Evolutionary conservation across 1,140 invertebrate species (phyloP).

Genomic region (Nylanderia fulva): DNA sequence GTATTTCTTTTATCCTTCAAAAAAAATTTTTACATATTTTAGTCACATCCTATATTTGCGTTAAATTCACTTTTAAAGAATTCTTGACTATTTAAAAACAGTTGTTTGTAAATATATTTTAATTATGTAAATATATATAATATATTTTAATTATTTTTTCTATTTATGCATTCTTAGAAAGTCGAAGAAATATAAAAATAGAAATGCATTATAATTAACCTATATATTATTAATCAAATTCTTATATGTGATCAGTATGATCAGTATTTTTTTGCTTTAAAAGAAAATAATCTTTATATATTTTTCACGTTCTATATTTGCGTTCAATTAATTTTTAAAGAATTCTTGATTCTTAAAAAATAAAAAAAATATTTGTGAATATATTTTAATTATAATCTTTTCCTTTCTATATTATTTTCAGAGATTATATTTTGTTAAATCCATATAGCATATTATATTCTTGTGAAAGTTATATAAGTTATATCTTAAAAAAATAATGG

Average conservation of each 20-base stretch:
- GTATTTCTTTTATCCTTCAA: background rate
- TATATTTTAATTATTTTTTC: too few species aligned
- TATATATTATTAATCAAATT: background rate
- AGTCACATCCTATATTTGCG: background rate
- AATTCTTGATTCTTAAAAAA: too few species aligned
- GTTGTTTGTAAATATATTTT: background rate
- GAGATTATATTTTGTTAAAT: background rate
- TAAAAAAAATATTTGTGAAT: background rate
- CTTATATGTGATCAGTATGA: background rate
- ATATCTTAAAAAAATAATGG: background rate
- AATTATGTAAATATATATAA: background rate
- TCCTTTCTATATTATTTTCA: background rate
- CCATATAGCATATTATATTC: background rate
- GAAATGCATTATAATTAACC: background rate
- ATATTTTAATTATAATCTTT: background rate
- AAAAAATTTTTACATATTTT: background rate
- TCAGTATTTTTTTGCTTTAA: background rate
- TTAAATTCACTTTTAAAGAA: background rate
- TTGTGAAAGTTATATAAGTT: background rate
- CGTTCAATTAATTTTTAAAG: background rate
- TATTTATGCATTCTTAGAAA: slow-evolving; percentile 14
- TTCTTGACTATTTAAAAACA: background rate
- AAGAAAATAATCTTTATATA: background rate
- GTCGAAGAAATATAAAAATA: background rate
- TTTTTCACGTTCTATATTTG: background rate